Evolutionary conservation across 2,113 vertebrate genomes (phyloP).

Genomic region (Damaliscus lunatus): DNA sequence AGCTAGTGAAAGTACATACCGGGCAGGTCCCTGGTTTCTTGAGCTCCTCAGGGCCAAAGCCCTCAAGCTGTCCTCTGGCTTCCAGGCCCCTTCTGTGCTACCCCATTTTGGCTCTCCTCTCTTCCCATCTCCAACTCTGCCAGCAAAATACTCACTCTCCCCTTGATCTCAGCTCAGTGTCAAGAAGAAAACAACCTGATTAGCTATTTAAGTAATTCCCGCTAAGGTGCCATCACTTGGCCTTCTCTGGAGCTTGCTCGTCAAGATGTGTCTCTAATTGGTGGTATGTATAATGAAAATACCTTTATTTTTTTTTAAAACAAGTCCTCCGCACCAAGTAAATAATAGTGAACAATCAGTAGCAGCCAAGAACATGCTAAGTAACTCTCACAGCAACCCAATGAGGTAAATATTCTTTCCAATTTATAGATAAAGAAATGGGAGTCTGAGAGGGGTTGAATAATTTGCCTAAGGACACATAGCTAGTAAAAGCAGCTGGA

Average conservation of each 20-base stretch:
- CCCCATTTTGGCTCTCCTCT: background rate
- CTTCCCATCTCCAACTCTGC: background rate
- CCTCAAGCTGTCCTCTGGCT: background rate
- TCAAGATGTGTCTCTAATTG: conserved; percentile 42
- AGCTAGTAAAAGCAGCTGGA: background rate
- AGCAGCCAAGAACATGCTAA: background rate
- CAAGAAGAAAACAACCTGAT: conserved; percentile 53
- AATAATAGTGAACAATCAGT: background rate
- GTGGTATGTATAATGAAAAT: background rate
- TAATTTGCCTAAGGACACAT: background rate
- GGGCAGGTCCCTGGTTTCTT: background rate
- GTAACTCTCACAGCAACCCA: background rate
- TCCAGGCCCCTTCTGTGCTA: background rate
- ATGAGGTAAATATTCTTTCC: background rate
- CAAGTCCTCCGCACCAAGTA: background rate
- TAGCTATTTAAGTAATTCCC: conserved; percentile 46
- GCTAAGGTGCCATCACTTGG: conserved; percentile 37
- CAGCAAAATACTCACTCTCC: conserved; percentile 3
- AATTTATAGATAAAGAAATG: background rate
- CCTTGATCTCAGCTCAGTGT: conserved; percentile 31
- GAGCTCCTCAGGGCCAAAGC: background rate
- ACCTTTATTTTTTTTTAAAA: background rate
- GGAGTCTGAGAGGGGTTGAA: background rate
- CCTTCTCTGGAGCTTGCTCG: background rate
- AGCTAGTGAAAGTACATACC: background rate